Evolutionary conservation across 2,113 vertebrate species (phyloP), one percentile per base, ranked within the genome.

Genomic region (Elaphurus davidianus): DNA sequence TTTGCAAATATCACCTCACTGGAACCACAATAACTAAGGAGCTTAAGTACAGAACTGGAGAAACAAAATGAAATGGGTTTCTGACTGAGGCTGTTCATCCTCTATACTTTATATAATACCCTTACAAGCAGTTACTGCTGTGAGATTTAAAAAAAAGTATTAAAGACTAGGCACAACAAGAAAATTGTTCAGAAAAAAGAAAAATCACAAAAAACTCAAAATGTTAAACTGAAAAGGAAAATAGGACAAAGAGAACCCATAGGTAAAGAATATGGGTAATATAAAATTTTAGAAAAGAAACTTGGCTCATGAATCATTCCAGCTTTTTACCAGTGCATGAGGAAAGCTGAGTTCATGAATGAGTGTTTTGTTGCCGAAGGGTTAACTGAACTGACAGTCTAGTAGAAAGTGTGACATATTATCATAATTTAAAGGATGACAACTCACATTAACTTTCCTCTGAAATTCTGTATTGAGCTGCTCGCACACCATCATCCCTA

Each of bases 361-460:
- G 43, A 23, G 7, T n/a, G 6, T 76, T 94, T 60, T 79, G 14
- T 76, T 95, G 52, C 47, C 12, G 19, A 94, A 87, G 33, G 62
- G 84, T 71, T 33, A 85, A 76, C 40, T 27, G 40, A 92, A 27
- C 30, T 81, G 74, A 52, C 9, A 27, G n/a, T 59, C n/a, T 83
- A 59, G 55, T 13, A 60, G 36, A 47, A 96, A 79, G 45, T 43
- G 9, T 55, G 27, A 55, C 28, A 47, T 30, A 28, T 14, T 50
- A 82, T 55, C 19, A 50, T 50, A 76, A 55, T 55, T 52, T 59
- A 82, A 82, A 81, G 55, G 87, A 52, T 52, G 36, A 90, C 43
- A 97, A 71, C 98, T 98, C 98, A 99, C 99, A 99, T 99, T 98
- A 19, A 99, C 98, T 98, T 99, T 99, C 91, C 98, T 99, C 45